These are phyloP conservation scores for Yoshiicerus persimilis DNA, from an alignment of 1,140 invertebrate species.

Conservation along the genomic window DNA sequence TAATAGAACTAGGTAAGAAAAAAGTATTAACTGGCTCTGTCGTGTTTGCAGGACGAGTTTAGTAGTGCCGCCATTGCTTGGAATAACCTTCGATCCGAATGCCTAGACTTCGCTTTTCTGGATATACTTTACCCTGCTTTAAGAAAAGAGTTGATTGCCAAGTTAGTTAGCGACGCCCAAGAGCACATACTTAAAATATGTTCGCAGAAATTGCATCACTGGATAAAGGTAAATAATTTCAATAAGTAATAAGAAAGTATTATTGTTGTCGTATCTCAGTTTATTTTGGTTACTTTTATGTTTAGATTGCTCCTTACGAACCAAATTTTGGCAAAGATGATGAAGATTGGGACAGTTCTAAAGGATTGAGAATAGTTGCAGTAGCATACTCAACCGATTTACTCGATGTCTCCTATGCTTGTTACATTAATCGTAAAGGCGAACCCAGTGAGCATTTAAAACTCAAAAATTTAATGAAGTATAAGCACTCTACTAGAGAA, in stretches of 20 bases:
- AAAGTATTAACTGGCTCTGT: too few relatives aligned
- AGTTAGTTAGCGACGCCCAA: conserved; percentile 82
- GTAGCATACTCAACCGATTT: conserved; percentile 85
- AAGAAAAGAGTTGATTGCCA: conserved; percentile 79
- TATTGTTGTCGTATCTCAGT: background rate
- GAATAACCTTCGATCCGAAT: conserved; percentile 85
- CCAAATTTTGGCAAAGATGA: conserved; percentile 81
- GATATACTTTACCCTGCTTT: conserved; percentile 88
- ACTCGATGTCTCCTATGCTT: conserved; percentile 84
- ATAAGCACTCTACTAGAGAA: conserved; percentile 72
- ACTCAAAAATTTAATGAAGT: conserved; percentile 78
- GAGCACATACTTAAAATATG: conserved; percentile 84
- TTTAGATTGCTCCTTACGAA: conserved; percentile 75
- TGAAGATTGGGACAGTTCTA: conserved; percentile 84
- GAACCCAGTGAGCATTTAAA: conserved; percentile 82
- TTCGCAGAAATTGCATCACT: conserved; percentile 82
- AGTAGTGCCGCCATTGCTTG: conserved; percentile 94
- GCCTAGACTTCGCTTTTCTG: conserved; percentile 83
- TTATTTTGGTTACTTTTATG: background rate
- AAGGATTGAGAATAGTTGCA: conserved; percentile 83
- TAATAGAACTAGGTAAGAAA: too few relatives aligned
- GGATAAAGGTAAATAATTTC: conserved; percentile 72
- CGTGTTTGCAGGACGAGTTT: conserved; percentile 80
- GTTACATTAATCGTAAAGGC: conserved; percentile 81
- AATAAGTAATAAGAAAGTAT: too few relatives aligned